These are phyloP conservation scores for Tauraco erythrolophus DNA, from an alignment of 2,113 vertebrate species.

Conservation along the genomic window DNA sequence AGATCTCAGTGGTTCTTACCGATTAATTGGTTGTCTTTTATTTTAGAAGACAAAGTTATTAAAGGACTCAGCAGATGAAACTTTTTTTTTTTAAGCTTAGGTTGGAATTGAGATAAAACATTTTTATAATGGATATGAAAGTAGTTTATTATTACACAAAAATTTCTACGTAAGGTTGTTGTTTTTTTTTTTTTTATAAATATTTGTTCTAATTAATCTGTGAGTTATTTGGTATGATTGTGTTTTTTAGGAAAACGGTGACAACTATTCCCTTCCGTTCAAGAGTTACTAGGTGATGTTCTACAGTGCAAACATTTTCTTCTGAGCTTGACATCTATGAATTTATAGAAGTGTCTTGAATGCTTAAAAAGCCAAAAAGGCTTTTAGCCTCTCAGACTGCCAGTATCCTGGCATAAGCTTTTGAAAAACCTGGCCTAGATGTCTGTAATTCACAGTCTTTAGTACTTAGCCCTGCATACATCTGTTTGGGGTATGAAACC, in stretches of 20 bases:
- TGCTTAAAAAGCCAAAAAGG: constrained; percentile 2
- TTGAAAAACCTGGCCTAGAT: background rate
- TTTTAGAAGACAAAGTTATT: background rate
- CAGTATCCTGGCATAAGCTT: background rate
- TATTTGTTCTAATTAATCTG: background rate
- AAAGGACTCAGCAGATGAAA: background rate
- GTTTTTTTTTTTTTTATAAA: background rate
- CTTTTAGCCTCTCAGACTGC: constrained; percentile 6
- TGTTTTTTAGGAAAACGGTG: background rate
- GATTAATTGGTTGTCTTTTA: background rate
- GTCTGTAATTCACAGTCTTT: background rate
- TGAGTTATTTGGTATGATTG: background rate
- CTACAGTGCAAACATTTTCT: background rate
- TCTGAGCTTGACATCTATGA: background rate
- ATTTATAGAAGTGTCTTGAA: background rate
- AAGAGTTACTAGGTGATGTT: background rate
- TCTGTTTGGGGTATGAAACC: background rate
- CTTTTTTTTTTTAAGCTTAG: background rate
- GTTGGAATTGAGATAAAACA: background rate
- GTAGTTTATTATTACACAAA: background rate
- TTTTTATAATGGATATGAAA: background rate
- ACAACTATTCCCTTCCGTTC: background rate
- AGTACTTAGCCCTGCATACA: background rate
- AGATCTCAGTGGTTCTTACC: background rate
- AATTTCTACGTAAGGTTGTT: background rate